Conservation (phyloP, 1,140 invertebrate genomes). For the Holcopasites calliopsidis region DNA sequence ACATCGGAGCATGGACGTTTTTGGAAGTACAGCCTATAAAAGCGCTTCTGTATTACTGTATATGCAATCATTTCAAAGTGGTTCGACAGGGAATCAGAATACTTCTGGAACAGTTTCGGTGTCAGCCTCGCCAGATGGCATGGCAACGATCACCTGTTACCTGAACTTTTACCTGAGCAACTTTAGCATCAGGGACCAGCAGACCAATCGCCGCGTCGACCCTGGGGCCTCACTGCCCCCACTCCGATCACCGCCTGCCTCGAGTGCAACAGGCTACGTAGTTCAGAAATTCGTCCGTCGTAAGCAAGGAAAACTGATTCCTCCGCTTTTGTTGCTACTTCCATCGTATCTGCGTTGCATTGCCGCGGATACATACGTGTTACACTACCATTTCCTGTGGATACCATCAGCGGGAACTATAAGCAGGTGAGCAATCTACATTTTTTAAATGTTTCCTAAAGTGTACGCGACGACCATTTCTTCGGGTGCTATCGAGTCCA, state of each 20-base stretch:
- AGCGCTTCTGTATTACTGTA: too few relatives aligned
- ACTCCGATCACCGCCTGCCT: slow-evolving; percentile 21
- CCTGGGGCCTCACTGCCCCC: slow-evolving; percentile 57
- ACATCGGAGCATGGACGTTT: too few relatives aligned
- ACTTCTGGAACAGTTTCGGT: background rate
- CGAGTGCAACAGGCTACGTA: slow-evolving; percentile 44
- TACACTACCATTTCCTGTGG: background rate
- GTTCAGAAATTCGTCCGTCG: slow-evolving; percentile 45
- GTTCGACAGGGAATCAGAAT: background rate
- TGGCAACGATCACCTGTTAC: slow-evolving; percentile 66
- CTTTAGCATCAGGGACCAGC: slow-evolving; percentile 27
- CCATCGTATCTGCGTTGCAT: slow-evolving; percentile 9
- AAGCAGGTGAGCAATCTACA: slow-evolving; percentile 41
- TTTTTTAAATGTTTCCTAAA: background rate
- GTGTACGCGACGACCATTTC: background rate
- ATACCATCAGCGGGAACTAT: background rate
- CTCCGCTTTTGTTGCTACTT: slow-evolving; percentile 1
- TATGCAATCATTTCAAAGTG: background rate
- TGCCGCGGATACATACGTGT: background rate
- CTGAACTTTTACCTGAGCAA: slow-evolving; percentile 67
- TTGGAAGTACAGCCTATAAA: too few relatives aligned
- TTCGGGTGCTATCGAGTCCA: slow-evolving; percentile 9
- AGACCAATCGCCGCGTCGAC: slow-evolving; percentile 51
- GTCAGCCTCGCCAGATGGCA: slow-evolving; percentile 62
- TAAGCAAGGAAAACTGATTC: slow-evolving; percentile 32